phyloP scores from a whole-genome alignment of 1,140 invertebrate species.

The Batillaria attramentaria region DNA sequence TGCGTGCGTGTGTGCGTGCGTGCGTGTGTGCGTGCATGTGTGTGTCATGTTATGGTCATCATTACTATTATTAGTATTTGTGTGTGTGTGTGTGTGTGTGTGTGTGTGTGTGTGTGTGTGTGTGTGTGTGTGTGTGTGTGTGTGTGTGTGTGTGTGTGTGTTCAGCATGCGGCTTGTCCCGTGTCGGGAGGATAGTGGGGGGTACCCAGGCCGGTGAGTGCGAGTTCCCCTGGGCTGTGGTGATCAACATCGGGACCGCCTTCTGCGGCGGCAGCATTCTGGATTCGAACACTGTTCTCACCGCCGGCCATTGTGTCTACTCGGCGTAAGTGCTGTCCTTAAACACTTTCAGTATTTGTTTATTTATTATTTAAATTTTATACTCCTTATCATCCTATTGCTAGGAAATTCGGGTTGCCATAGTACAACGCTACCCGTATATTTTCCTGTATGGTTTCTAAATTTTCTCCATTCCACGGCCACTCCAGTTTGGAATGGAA shows the following conservation, averaged over 20 bases:
- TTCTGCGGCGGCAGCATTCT: conserved; percentile 21
- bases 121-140: conserved; percentile 7
- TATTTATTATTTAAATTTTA: no score
- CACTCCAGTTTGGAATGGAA: no score
- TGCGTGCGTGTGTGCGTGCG: conserved; percentile 33
- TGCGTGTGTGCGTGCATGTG: conserved; percentile 26
- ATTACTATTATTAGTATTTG: background rate
- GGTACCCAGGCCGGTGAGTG: background rate
- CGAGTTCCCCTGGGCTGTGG: conserved; percentile 25
- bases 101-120: conserved; percentile 9
- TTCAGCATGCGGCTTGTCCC: conserved; percentile 16
- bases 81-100: conserved; percentile 21
- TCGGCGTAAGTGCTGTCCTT: conserved; percentile 39
- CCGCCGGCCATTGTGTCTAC: conserved; percentile 23
- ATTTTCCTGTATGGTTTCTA: no score
- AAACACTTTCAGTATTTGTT: no score
- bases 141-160: background rate
- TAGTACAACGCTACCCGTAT: no score
- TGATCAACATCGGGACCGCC: conserved; percentile 8
- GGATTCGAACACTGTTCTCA: conserved; percentile 21
- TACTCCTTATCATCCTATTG: no score
- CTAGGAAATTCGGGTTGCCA: no score
- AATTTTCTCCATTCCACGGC: no score
- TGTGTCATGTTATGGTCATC: background rate
- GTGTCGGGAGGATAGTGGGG: conserved; percentile 7